Percentiles rank a stretch among this genome's conserved stretches.
Conservation (phyloP, 2,888 invertebrate species). For the Pimpla rufipes region DNA sequence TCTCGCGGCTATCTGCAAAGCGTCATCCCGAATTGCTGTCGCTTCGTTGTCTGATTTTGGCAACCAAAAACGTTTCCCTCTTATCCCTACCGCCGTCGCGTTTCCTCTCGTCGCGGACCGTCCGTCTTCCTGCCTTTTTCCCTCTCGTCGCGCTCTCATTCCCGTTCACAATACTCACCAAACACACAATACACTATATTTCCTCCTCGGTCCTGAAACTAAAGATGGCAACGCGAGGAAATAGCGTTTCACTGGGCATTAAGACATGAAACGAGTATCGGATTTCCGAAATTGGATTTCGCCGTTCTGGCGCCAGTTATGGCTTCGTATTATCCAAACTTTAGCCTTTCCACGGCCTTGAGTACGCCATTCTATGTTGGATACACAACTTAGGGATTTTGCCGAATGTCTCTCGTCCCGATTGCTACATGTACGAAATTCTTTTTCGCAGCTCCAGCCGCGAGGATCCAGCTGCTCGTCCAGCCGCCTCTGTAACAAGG, state of each 20-base stretch:
- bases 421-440: constrained; percentile 56
- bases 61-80: constrained; percentile 70
- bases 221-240: constrained; percentile 58
- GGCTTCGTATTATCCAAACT: constrained; percentile 65
- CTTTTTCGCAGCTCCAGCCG: constrained; percentile 37
- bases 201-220: constrained; percentile 48
- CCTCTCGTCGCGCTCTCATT: neutral
- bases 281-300: constrained; percentile 68
- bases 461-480: neutral
- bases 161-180: constrained; percentile 31
- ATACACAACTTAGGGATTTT: constrained; percentile 39
- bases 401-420: constrained; percentile 46
- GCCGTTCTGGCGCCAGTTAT: constrained; percentile 69
- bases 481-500: constrained; percentile 48
- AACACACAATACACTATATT: constrained; percentile 26
- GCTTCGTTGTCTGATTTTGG: constrained; percentile 78
- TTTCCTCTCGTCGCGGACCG: constrained; percentile 37
- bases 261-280: constrained; percentile 67
- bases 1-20: constrained; percentile 72
- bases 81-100: constrained; percentile 21
- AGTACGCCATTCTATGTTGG: constrained; percentile 15
- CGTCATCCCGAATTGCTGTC: constrained; percentile 73
- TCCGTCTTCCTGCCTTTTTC: constrained; percentile 50
- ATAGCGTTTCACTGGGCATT: constrained; percentile 59
- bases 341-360: constrained; percentile 39